Conservation (phyloP, 2,797 vertebrate species). For the Anabacerthia variegaticeps region DNA sequence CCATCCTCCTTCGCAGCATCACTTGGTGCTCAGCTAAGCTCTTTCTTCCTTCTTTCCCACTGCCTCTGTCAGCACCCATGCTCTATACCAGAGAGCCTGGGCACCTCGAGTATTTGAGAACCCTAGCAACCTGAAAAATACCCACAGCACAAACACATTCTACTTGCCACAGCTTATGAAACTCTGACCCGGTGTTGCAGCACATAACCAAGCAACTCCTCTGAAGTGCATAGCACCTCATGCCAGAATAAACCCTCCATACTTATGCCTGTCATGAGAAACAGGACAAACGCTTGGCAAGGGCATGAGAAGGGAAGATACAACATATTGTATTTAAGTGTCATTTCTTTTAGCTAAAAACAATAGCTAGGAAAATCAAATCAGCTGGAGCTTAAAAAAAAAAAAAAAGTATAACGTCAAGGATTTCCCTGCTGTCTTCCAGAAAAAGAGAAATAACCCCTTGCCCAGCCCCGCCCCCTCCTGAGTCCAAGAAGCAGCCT, state of each 20-base stretch:
- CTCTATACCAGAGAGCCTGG: not conserved
- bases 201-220: not conserved
- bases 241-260: not conserved
- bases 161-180: not conserved
- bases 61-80: not conserved
- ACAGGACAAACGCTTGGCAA: not conserved
- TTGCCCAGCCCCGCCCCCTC: not conserved
- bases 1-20: not conserved
- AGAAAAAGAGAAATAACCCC: not conserved
- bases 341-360: not conserved
- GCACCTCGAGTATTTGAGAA: not conserved
- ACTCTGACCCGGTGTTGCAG: not conserved
- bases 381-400: not conserved
- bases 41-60: not conserved
- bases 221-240: not conserved
- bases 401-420: not conserved
- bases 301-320: not conserved
- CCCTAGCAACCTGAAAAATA: not conserved
- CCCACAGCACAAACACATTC: not conserved
- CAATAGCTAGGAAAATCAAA: not conserved
- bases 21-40: not conserved
- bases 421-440: not conserved
- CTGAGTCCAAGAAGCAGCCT: not conserved
- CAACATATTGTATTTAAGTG: not conserved
- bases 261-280: not conserved